Evolutionary conservation across 2,888 invertebrate genomes (phyloP).

Genomic region (Endomychus coccineus): DNA sequence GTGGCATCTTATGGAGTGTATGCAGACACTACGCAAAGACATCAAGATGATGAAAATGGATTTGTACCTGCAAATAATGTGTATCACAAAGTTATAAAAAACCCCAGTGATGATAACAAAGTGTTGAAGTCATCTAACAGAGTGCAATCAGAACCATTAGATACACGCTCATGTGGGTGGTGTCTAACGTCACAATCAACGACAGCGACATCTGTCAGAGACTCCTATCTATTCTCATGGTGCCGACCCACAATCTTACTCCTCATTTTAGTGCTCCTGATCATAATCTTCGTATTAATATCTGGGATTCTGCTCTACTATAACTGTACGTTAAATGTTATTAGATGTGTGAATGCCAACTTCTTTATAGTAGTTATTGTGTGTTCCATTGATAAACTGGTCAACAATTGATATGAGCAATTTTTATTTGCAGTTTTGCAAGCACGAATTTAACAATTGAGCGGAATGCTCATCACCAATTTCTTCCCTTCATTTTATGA

Average conservation of each 20-base stretch:
- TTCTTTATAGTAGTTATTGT: too few relatives aligned
- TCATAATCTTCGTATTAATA: slow-evolving; percentile 52
- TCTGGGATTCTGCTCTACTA: slow-evolving; percentile 54
- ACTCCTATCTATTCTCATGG: slow-evolving; percentile 45
- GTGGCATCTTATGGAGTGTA: slow-evolving; percentile 45
- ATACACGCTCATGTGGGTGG: slow-evolving; percentile 32
- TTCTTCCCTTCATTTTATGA: too few relatives aligned
- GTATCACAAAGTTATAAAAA: slow-evolving; percentile 40
- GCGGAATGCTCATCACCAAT: too few relatives aligned
- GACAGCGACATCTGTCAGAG: slow-evolving; percentile 16
- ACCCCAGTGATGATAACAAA: slow-evolving; percentile 38
- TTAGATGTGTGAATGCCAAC: slow-evolving; percentile 5
- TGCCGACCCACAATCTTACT: slow-evolving; percentile 52
- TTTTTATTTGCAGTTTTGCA: too few relatives aligned
- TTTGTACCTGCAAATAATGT: slow-evolving; percentile 32
- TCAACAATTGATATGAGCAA: too few relatives aligned
- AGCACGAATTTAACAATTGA: too few relatives aligned
- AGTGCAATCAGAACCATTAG: slow-evolving; percentile 19
- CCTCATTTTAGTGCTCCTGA: slow-evolving; percentile 49
- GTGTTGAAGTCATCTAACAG: slow-evolving; percentile 29
- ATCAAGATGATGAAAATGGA: slow-evolving; percentile 37
- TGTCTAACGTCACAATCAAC: slow-evolving; percentile 29
- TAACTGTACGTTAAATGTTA: slow-evolving; percentile 48
- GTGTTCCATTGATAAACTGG: too few relatives aligned
- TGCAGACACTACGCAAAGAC: slow-evolving; percentile 30